phyloP scores from a whole-genome alignment of 2,888 invertebrate species.

The Pecten maximus region DNA sequence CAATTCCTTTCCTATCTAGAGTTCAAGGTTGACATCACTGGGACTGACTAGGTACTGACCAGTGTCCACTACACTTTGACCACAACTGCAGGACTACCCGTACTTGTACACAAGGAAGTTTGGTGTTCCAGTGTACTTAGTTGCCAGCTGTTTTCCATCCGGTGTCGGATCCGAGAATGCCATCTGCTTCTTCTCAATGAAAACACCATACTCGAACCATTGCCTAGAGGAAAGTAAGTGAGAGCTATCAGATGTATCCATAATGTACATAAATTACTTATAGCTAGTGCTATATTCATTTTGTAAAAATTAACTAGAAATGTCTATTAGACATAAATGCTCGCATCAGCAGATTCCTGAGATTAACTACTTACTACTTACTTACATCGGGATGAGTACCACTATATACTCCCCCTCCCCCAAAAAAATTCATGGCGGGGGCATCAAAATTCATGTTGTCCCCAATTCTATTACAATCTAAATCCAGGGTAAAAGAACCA shows the following conservation, averaged over 20 bases:
- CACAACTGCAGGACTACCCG: conserved; percentile 2
- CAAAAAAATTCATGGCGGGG: no score
- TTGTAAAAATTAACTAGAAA: no score
- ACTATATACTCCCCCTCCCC: no score
- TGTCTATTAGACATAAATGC: no score
- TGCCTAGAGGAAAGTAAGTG: conserved; percentile 84
- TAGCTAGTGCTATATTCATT: no score
- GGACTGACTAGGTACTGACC: neutral
- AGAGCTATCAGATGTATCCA: neutral
- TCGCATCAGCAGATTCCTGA: no score
- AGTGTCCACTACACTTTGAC: neutral
- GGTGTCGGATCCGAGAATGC: conserved; percentile 95
- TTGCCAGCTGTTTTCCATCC: conserved; percentile 90
- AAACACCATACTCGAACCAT: conserved; percentile 88
- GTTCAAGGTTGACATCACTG: neutral
- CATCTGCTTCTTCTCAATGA: conserved; percentile 86
- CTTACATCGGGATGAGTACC: no score
- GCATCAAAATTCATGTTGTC: no score
- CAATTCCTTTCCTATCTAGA: neutral
- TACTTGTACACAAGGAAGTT: conserved; percentile 80
- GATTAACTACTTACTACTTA: no score
- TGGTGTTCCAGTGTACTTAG: conserved; percentile 84
- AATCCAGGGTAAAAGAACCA: no score
- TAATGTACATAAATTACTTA: no score
- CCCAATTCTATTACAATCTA: no score